Base-by-base conservation (phyloP, 2,113 vertebrate genomes). In the Brachirus orientalis region DNA sequence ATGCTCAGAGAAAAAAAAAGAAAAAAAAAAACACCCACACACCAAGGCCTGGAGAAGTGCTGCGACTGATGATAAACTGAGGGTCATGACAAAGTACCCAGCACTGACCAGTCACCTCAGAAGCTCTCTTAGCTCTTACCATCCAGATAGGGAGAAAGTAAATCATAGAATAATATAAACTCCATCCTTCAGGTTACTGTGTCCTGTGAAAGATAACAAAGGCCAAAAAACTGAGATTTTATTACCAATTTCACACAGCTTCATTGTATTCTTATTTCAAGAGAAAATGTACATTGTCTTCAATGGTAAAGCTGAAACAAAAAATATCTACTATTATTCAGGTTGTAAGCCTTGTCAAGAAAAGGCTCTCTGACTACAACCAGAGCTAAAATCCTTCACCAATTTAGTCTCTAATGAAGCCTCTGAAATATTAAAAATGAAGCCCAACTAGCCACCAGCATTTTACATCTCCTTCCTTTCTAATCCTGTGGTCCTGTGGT, bases 341-440 rank as follows among this genome's bases (percentile, higher is more conserved):
- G 28, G 36, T 56, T 76, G 65, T 55, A 22, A 59, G 28, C 46
- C 63, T 62, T 60, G 66, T 58, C 63, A 61, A 43, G 10, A 70
- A 85, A 69, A 60, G 57, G 36, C 58, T 70, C 63, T 51, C n/a
- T 19, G 52, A 59, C 63, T 48, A 10, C 53, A 78, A 65, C 59
- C 52, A 28, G 51, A 69, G 60, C 74, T 77, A 56, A 79, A 85
- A 84, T 63, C 69, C 69, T 58, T 80, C 36, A 72, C 63, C 71
- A 75, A 82, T 80, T 78, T 69, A 72, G 67, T 67, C 53, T 73
- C 79, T 76, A 81, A 84, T 81, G 65, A 90, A 80, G 52, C 56
- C 58, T 80, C 64, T 80, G 73, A 86, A 88, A 91, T 86, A 85
- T 81, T 86, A 84, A 86, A 89, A 87, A 89, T 83, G 86, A 81